Conservation (phyloP, 2,888 invertebrate genomes). For the Dorcus parallelipipedus region DNA sequence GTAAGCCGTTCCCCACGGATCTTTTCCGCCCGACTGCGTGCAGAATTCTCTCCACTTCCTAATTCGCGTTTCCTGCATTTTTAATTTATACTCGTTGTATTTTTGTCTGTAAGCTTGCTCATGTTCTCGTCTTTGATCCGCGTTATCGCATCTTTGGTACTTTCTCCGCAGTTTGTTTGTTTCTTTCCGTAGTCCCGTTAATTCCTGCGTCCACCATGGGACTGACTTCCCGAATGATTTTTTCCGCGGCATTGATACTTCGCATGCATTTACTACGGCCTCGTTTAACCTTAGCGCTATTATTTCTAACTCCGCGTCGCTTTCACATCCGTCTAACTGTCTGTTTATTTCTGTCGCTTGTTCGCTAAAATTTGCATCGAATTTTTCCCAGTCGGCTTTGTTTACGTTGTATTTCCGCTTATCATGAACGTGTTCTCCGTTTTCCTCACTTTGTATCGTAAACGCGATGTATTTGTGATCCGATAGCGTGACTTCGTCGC, state of each 20-base stretch:
- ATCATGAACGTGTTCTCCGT: not conserved
- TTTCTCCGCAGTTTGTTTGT: not conserved
- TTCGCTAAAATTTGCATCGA: not conserved
- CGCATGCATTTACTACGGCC: constrained; percentile 5
- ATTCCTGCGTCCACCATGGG: constrained; percentile 19
- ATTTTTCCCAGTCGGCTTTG: not conserved
- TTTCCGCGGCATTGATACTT: constrained; percentile 6
- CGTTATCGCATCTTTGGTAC: not conserved
- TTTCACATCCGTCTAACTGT: not conserved
- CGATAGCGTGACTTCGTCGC: not conserved
- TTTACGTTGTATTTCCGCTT: not conserved
- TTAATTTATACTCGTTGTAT: constrained; percentile 6
- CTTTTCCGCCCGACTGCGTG: not conserved
- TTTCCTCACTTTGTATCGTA: not conserved
- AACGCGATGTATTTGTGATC: not conserved
- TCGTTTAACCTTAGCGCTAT: not conserved
- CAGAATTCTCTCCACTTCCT: constrained; percentile 15
- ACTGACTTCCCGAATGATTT: constrained; percentile 5
- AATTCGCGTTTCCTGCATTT: not conserved
- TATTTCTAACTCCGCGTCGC: no score
- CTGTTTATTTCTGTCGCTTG: not conserved
- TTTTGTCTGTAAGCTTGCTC: not conserved
- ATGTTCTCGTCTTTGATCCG: not conserved
- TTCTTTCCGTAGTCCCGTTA: constrained; percentile 2
- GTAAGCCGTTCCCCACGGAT: constrained; percentile 19